Base-by-base conservation (phyloP, 2,797 vertebrate species). In the Coendou prehensilis region DNA sequence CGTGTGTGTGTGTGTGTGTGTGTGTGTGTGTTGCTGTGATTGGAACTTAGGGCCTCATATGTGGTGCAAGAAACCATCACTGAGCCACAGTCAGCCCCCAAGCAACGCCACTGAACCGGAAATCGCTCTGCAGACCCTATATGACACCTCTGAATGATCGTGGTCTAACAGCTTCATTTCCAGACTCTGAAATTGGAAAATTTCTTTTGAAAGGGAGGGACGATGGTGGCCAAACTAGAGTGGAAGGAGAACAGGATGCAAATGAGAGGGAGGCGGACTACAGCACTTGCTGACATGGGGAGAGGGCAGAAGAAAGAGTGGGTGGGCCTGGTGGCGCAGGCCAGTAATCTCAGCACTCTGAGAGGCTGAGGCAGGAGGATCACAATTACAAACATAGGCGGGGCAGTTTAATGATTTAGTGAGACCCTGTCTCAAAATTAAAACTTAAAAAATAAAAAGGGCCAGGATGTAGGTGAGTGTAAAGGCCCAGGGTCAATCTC, bases 81-180 rank as follows among this genome's bases (percentile, higher is more conserved):
- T 18, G n/a, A 47, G 41, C 52, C 37, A n/a, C 47, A n/a, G 5
- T 30, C 61, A 63, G 50, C 50, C 4, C 15, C 20, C 67, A 41
- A 15, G 33, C 2, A 33, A 14, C 28, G 6, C 2, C 7, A 1
- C 23, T 9, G 0, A 0, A 6, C 56, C 56, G 20, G 20, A 18
- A 33, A 28, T 9, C 41, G 3, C 2, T 10, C 30, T 20, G 2
- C 4, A 9, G 56, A 26, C n/a, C 3, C 22, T 11, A 1, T 2
- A 1, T 2, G 5, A 45, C 63, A 56, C 9, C 33, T 6, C 5
- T 5, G 0, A 18, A 9, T 30, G 45, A 47, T 63, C 17, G 2
- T 52, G 33, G 30, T 69, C 23, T 18, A 33, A 41, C 59, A 54
- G 37, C 10, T 91, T 45, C 30, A 7, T 22, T 56, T 47, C 30